Percentiles rank a stretch among this genome's conserved stretches.
Evolutionary conservation across 2,797 vertebrate species (phyloP).

Genomic region (Pangasius macronema): DNA sequence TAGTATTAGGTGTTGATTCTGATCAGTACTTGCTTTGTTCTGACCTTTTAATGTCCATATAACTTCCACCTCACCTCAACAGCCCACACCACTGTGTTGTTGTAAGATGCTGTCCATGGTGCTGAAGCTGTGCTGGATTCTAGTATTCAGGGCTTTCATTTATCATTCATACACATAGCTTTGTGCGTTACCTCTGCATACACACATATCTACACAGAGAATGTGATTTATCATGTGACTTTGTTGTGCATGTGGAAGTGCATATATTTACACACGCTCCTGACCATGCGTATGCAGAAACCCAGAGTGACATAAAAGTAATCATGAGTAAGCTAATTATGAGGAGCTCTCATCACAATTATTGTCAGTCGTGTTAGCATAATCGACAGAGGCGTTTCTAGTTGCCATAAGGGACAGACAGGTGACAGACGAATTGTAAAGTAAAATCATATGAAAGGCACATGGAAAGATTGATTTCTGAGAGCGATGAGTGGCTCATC

Average conservation of each 20-base stretch:
- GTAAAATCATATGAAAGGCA: neutral
- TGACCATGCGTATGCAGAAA: neutral
- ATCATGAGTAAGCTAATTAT: neutral
- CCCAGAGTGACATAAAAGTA: neutral
- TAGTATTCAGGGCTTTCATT: neutral
- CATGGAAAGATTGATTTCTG: neutral
- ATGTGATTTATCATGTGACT: neutral
- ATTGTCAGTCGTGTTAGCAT: neutral
- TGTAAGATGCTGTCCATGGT: constrained; percentile 8
- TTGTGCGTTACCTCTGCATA: neutral
- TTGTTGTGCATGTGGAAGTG: neutral
- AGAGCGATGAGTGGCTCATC: neutral
- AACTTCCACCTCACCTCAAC: neutral
- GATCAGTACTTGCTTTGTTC: neutral
- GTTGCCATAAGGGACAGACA: neutral
- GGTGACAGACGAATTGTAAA: neutral
- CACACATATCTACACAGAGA: neutral
- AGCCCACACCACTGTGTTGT: neutral
- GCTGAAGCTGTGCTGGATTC: neutral
- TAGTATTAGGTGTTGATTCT: neutral
- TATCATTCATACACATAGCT: neutral
- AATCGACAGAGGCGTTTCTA: neutral
- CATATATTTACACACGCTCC: neutral
- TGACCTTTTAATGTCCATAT: neutral
- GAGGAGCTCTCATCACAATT: neutral